Conservation (phyloP, 2,113 vertebrate genomes). For the Epinephelus cyanopodus region DNA sequence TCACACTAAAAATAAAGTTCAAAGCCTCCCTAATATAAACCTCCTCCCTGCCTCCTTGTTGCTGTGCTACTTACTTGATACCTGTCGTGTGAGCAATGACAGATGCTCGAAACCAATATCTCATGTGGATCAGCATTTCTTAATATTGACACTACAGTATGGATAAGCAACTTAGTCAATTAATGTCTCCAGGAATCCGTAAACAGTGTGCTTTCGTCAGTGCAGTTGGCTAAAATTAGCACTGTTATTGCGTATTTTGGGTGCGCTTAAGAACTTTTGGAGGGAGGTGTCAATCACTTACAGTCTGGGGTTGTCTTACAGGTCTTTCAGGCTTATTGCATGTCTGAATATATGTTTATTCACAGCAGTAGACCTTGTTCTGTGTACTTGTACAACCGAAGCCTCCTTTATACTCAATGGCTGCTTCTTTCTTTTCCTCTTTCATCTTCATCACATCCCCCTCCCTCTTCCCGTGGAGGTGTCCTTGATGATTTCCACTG, state of each 20-base stretch:
- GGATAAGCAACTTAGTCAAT: not conserved
- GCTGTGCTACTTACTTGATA: conserved; percentile 12
- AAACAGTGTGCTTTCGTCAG: conserved; percentile 17
- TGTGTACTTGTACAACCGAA: conserved; percentile 41
- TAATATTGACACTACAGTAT: not conserved
- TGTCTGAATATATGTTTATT: conserved; percentile 49
- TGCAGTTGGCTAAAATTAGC: conserved; percentile 2
- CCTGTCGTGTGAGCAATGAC: not conserved
- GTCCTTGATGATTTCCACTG: conserved; percentile 48
- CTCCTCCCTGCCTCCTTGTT: conserved; percentile 2
- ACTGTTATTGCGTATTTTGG: conserved; percentile 26
- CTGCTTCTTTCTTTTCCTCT: conserved; percentile 31
- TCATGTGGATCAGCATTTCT: conserved; percentile 8
- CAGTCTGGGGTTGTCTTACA: conserved; percentile 40
- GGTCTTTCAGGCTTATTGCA: conserved; percentile 60
- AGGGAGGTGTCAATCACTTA: conserved; percentile 8
- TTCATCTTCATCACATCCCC: conserved; percentile 60
- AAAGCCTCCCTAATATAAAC: conserved; percentile 29
- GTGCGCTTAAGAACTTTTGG: conserved; percentile 13
- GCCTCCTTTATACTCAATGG: conserved; percentile 17
- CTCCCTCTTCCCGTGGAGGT: conserved; percentile 47
- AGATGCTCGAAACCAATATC: not conserved
- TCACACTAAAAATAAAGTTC: conserved; percentile 47
- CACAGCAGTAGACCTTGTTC: conserved; percentile 36
- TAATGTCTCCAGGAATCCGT: conserved; percentile 5